Base-by-base conservation (phyloP, 2,888 invertebrate genomes). In the Chrysomela aeneicollis region DNA sequence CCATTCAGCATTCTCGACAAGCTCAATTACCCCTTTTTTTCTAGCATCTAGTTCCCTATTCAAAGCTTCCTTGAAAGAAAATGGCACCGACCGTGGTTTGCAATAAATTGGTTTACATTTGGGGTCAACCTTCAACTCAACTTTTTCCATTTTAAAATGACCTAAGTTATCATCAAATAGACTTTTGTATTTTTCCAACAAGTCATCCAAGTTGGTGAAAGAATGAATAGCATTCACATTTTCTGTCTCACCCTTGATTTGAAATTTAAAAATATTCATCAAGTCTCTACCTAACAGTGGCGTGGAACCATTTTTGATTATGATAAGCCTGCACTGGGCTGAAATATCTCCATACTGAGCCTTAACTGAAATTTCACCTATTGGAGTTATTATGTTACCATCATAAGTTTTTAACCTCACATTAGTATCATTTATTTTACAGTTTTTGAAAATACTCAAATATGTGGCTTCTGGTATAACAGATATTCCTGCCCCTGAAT, bases 401-500 rank as follows among this genome's bases (percentile, higher is more conserved):
- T 59, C 47, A 61, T 64, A 67, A 9, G 51, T 35, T 49, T 59
- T 67, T 26, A 67, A 49, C 30, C 50, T 57, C 9, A 64, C 54
- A 35, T 58, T 18, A 42, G 57, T 61, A n/a, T 19, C 12, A 10
- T 54, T 50, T 12, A 67, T 15, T 35, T 60, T 67, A 37, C 51
- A 51, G 12, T 64, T 49, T 15, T 32, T 37, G 30, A 64, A 64
- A 42, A 55, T 21, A 18, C 26, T 49, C 18, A 21, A 10, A 61
- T 54, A 64, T 17, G 51, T 51, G 5, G 46, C 30, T 46, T 61
- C 61, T 10, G 57, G 60, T 30, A 67, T 49, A 4, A 59, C 61
- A 10, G 67, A 67, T 37, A 67, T 53, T 6, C 58, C 64, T 42
- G 61, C 55, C 15, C 67, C 64, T 12, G 62, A 64, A 26, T 68